A percentile compares a stretch with the other conserved stretches of the same genome.
Evolutionary conservation across 2,888 invertebrate genomes (phyloP).

Genomic region (Hoplodrina ambigua): DNA sequence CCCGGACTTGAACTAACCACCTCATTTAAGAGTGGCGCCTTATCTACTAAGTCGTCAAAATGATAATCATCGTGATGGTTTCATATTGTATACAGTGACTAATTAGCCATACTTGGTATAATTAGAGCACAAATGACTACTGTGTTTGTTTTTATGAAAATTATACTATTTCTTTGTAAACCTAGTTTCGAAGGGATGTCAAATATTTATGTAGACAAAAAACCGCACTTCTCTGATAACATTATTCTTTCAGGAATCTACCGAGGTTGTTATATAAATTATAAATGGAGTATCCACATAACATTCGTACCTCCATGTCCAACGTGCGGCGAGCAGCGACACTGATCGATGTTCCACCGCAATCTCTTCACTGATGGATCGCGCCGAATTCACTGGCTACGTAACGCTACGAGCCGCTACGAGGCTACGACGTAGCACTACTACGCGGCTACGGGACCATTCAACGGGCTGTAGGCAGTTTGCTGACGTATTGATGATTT

Average conservation of each 20-base stretch:
- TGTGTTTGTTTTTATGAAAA: too few relatives aligned
- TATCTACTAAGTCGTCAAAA: too few relatives aligned
- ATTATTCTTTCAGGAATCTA: not conserved
- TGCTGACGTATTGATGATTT: slow-evolving; percentile 57
- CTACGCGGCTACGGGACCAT: slow-evolving; percentile 47
- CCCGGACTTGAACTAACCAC: too few relatives aligned
- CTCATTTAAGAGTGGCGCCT: too few relatives aligned
- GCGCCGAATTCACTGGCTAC: slow-evolving; percentile 52
- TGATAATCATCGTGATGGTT: too few relatives aligned
- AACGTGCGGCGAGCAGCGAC: slow-evolving; percentile 55
- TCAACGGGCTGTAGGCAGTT: slow-evolving; percentile 33
- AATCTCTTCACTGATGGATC: slow-evolving; percentile 67
- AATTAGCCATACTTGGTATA: too few relatives aligned
- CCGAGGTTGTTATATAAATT: not conserved
- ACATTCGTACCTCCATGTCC: slow-evolving; percentile 15
- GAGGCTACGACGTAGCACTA: slow-evolving; percentile 45
- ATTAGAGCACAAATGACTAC: too few relatives aligned
- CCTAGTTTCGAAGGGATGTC: too few relatives aligned
- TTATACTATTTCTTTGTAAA: too few relatives aligned
- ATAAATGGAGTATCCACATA: slow-evolving; percentile 8
- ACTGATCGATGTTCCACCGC: slow-evolving; percentile 68
- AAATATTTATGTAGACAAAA: too few relatives aligned
- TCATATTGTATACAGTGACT: too few relatives aligned
- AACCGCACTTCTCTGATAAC: too few relatives aligned
- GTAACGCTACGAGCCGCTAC: slow-evolving; percentile 24